Evolutionary conservation across 2,888 invertebrate genomes (phyloP).

Genomic region (Agrotis clavis): DNA sequence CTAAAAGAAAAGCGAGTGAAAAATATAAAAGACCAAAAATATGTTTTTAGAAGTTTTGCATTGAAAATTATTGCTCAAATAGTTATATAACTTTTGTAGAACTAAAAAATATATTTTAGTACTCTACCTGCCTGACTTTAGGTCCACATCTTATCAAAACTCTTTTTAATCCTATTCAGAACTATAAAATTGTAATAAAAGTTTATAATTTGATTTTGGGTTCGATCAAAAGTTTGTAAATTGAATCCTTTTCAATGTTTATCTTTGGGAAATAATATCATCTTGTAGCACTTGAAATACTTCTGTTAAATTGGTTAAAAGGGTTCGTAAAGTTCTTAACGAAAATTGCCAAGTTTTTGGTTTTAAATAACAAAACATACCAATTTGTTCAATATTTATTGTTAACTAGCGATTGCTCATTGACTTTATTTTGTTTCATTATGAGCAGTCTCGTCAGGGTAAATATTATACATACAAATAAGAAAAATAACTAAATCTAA

Average conservation of each 20-base stretch:
- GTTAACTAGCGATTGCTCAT: too few relatives aligned
- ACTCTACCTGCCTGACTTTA: slow-evolving; percentile 20
- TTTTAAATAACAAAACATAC: too few relatives aligned
- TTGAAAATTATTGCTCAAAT: not conserved
- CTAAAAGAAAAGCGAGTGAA: not conserved
- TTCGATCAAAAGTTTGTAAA: slow-evolving; percentile 58
- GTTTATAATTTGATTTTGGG: slow-evolving; percentile 53
- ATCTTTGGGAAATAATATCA: slow-evolving; percentile 41
- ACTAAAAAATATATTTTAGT: slow-evolving; percentile 32
- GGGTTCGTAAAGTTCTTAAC: slow-evolving; percentile 9
- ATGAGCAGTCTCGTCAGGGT: too few relatives aligned
- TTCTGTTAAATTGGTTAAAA: slow-evolving; percentile 35
- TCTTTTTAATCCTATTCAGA: slow-evolving; percentile 32
- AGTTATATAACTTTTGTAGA: slow-evolving; percentile 6
- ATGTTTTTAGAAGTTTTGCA: not conserved
- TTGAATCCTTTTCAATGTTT: slow-evolving; percentile 55
- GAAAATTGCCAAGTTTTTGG: not conserved
- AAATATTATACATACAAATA: too few relatives aligned
- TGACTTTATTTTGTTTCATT: too few relatives aligned
- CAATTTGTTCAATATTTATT: too few relatives aligned
- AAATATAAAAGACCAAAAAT: not conserved
- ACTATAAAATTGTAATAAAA: slow-evolving; percentile 52
- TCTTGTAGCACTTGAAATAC: slow-evolving; percentile 5
- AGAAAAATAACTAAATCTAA: too few relatives aligned
- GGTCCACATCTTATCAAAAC: slow-evolving; percentile 13